Evolutionary conservation across 2,113 vertebrate genomes (phyloP).

Genomic region (Nanorana parkeri): DNA sequence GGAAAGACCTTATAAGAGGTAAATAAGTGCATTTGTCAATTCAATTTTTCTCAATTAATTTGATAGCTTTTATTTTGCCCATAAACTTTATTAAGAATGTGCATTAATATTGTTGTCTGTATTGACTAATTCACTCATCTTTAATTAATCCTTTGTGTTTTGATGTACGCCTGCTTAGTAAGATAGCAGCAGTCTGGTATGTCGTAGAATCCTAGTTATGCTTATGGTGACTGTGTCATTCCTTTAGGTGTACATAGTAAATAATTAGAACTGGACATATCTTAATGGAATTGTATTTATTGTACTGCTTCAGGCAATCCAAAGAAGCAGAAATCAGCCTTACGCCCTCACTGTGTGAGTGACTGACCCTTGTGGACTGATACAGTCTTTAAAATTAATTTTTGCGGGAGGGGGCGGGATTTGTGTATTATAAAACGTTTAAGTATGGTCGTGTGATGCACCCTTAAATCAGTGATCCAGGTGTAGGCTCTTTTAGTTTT

Average conservation of each 20-base stretch:
- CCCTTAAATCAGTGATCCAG: background rate
- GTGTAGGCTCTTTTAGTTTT: no score
- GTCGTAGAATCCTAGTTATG: no score
- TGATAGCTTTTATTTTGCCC: no score
- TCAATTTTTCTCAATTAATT: no score
- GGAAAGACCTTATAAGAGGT: no score
- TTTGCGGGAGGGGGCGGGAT: background rate
- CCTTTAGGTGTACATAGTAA: slow-evolving; percentile 20
- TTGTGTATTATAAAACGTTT: background rate
- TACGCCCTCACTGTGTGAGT: slow-evolving; percentile 31
- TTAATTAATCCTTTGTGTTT: no score
- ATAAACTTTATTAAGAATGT: no score
- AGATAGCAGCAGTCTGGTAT: no score
- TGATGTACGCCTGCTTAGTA: no score
- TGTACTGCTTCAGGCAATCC: slow-evolving; percentile 1
- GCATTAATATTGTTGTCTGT: no score
- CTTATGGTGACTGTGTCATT: background rate
- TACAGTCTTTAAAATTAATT: background rate
- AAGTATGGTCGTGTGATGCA: slow-evolving; percentile 9
- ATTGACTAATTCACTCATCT: no score
- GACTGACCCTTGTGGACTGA: background rate
- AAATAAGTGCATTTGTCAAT: no score
- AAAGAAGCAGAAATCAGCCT: slow-evolving; percentile 7
- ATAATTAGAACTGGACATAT: slow-evolving; percentile 1
- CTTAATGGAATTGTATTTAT: slow-evolving; percentile 19